Evolutionary conservation across 2,797 vertebrate genomes (phyloP).

Genomic region (Cynopterus sphinx): DNA sequence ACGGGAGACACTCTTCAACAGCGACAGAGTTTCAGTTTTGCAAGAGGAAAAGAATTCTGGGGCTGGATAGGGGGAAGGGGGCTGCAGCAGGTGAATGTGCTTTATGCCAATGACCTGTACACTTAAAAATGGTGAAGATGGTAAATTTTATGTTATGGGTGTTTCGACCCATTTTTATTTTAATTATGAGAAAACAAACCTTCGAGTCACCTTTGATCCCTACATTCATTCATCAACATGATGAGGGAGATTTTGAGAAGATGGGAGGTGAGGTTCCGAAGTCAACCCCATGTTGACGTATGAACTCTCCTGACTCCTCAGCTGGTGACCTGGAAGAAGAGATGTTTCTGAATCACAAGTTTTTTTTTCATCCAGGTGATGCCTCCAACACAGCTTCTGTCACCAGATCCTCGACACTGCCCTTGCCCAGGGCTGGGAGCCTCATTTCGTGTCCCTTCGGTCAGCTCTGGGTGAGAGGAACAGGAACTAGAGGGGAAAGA

Average conservation of each 20-base stretch:
- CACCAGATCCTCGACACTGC: background rate
- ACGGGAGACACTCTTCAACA: background rate
- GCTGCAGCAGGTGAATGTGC: too few relatives aligned
- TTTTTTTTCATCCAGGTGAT: background rate
- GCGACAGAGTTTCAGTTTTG: background rate
- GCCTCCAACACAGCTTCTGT: background rate
- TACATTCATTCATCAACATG: background rate
- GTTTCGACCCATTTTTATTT: background rate
- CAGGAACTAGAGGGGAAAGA: background rate
- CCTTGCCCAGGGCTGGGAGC: background rate
- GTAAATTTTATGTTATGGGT: background rate
- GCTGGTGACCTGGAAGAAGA: background rate
- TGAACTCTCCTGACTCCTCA: background rate
- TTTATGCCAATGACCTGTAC: background rate
- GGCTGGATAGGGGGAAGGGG: background rate
- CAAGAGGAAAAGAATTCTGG: background rate
- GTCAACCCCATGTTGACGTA: background rate
- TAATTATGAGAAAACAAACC: background rate
- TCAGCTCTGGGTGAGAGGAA: background rate
- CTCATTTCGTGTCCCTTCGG: background rate
- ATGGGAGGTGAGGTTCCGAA: background rate
- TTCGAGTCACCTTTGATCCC: background rate
- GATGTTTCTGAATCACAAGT: background rate
- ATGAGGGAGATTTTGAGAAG: background rate
- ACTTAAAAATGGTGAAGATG: background rate